Conservation (phyloP, 2,888 invertebrate genomes). For the Diplolepis rosae region DNA sequence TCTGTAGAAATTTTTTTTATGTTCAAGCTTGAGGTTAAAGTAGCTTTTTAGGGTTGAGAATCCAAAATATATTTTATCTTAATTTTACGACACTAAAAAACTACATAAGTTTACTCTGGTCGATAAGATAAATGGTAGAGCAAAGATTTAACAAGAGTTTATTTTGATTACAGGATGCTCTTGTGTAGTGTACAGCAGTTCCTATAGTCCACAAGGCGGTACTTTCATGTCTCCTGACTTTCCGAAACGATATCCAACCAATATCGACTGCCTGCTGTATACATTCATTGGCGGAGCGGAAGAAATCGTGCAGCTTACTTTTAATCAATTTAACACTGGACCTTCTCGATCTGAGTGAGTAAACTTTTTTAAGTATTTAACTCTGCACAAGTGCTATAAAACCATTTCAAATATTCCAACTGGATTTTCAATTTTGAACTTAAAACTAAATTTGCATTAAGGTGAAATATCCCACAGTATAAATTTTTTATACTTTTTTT, state of each 20-base stretch:
- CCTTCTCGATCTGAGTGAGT: conserved; percentile 21
- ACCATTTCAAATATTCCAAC: background rate
- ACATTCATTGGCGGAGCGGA: conserved; percentile 86
- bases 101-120: too few species aligned
- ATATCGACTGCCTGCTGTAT: conserved; percentile 88
- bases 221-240: conserved; percentile 90
- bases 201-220: conserved; percentile 85
- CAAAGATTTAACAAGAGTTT: conserved; percentile 4
- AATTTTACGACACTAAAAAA: too few species aligned
- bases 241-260: conserved; percentile 83
- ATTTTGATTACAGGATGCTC: conserved; percentile 82
- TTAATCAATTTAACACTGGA: conserved; percentile 82
- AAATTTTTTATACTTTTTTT: too few species aligned
- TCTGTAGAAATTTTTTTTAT: too few species aligned
- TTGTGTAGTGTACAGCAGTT: conserved; percentile 87
- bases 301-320: conserved; percentile 88
- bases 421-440: too few species aligned
- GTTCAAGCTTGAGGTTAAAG: too few species aligned
- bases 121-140: background rate
- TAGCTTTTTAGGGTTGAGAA: too few species aligned
- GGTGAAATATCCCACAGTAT: too few species aligned
- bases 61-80: too few species aligned
- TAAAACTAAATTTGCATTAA: too few species aligned
- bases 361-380: background rate
- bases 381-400: background rate